Base-by-base conservation (phyloP, 2,113 vertebrate genomes). In the Butastur rufipennis region DNA sequence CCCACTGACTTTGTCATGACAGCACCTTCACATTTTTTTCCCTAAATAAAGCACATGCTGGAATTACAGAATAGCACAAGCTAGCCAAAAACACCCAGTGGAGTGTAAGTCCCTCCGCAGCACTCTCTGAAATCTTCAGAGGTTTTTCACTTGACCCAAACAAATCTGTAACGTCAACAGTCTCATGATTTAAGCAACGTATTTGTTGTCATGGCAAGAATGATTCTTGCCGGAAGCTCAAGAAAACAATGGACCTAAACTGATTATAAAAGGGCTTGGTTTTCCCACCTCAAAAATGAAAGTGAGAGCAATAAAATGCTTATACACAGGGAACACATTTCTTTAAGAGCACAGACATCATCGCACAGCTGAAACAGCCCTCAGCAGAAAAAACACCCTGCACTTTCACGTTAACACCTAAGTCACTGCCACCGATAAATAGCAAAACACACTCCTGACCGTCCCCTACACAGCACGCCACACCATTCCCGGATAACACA, bases 191-290 rank as follows among this genome's bases (percentile, higher is more conserved):
- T 88, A 53, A 80, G 77, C 87, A 47, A 42, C 5, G 29, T 62
- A 84, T 73, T 90, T 93, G 84, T 90, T 96, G 95, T 93, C 91
- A 85, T n/a, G 86, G 81, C 79, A 91, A 91, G 90, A 93, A 91
- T 38, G 83, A 91, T 59, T 93, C 95, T 94, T 83, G 86, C 97
- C 74, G 72, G 93, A 97, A 98, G 81, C 81, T 86, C 73, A 79
- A 53, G 85, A 93, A 97, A 98, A 96, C 94, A 93, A 93, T 96
- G 88, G 91, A 88, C 82, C 86, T 85, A 86, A 97, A 97, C 74
- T 59, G 95, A 93, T 96, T 92, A 84, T 31, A 70, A 81, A 94
- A 96, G 63, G 56, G 63, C 50, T 62, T 31, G 66, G 43, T 91
- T 90, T 95, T 96, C 83, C 93, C 81, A 96, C 95, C 87, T 97